Conservation (phyloP, 2,113 vertebrate genomes). For the Stomatorhinus ivindoensis region DNA sequence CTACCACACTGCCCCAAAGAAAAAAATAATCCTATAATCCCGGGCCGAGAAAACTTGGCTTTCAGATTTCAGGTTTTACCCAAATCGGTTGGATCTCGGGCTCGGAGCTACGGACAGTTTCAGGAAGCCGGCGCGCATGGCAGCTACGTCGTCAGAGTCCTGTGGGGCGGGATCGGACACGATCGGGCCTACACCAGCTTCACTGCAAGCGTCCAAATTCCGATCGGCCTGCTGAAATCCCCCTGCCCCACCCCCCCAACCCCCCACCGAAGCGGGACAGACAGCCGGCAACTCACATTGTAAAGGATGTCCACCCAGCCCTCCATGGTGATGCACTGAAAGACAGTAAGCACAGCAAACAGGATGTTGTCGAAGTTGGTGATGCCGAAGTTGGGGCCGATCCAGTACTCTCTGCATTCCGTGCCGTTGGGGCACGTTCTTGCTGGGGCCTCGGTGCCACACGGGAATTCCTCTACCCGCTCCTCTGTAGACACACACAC, state of each 20-base stretch:
- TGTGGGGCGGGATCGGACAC: not conserved
- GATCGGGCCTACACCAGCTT: not conserved
- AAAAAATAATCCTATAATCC: constrained; percentile 19
- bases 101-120: not conserved
- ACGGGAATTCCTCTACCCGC: constrained; percentile 73
- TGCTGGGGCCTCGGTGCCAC: constrained; percentile 71
- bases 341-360: constrained; percentile 79
- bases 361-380: constrained; percentile 95
- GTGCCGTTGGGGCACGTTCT: constrained; percentile 73
- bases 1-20: not conserved
- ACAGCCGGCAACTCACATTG: constrained; percentile 67
- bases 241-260: not conserved
- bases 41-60: not conserved
- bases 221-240: not conserved
- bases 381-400: constrained; percentile 90
- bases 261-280: not conserved
- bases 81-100: not conserved
- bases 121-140: not conserved
- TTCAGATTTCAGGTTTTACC: not conserved
- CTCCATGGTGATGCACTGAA: constrained; percentile 99
- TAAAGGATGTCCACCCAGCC: constrained; percentile 96
- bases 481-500: constrained; percentile 56
- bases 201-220: not conserved
- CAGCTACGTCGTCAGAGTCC: not conserved
- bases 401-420: constrained; percentile 76